Evolutionary conservation across 2,797 vertebrate species (phyloP), one percentile per base, ranked within the genome.

Genomic region (Denticeps clupeoides): DNA sequence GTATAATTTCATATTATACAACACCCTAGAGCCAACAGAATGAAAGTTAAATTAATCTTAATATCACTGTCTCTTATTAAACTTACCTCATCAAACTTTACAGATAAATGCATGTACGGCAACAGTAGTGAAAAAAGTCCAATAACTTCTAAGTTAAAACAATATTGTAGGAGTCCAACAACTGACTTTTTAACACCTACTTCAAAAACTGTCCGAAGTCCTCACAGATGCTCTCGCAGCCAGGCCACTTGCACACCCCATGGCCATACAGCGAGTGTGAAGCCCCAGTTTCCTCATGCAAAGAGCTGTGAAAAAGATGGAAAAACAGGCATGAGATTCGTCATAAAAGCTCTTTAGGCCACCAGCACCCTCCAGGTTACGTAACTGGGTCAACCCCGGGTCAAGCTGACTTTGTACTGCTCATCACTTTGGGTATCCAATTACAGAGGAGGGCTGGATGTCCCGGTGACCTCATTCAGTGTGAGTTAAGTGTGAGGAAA

Each of bases 121-220:
- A n/a, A n/a, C n/a, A n/a, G n/a, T n/a, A n/a, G n/a, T n/a, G n/a
- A n/a, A n/a, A n/a, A n/a, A n/a, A n/a, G n/a, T n/a, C n/a, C n/a
- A n/a, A n/a, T n/a, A n/a, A n/a, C n/a, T n/a, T n/a, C n/a, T n/a
- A n/a, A n/a, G n/a, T n/a, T n/a, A n/a, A n/a, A n/a, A n/a, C n/a
- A n/a, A n/a, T n/a, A n/a, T n/a, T n/a, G n/a, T n/a, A n/a, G n/a
- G n/a, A n/a, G n/a, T n/a, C n/a, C n/a, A n/a, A n/a, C n/a, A n/a
- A n/a, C n/a, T n/a, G n/a, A n/a, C n/a, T n/a, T n/a, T n/a, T n/a
- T n/a, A n/a, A n/a, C 41, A 88, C 94, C 78, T 93, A 99, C 94
- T 99, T 99, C 81, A 99, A 88, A 89, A 99, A 99, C 75, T 99
- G 93, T 81, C 93, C 91, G 65, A 97, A 99, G 82, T 99, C 92